These are phyloP conservation scores for Ecdyonurus torrentis DNA, from an alignment of 2,888 invertebrate genomes.

Conservation along the genomic window DNA sequence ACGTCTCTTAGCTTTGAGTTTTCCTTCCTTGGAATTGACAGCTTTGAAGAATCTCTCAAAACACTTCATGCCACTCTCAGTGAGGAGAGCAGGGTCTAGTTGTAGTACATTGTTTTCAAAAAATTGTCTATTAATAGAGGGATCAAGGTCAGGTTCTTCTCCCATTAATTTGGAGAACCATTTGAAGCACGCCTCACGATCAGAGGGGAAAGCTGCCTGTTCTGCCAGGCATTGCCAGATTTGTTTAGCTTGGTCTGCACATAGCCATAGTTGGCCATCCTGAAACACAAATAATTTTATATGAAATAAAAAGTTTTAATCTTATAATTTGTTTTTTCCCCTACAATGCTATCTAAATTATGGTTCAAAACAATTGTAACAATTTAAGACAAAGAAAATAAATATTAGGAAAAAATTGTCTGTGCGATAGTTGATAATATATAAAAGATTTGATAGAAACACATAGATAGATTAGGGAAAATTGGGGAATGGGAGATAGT, in stretches of 20 bases:
- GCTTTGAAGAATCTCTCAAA: slow-evolving; percentile 81
- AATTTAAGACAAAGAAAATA: too few species aligned
- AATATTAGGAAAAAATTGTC: too few species aligned
- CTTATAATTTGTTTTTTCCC: too few species aligned
- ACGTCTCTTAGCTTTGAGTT: slow-evolving; percentile 71
- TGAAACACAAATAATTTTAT: too few species aligned
- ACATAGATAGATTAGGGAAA: too few species aligned
- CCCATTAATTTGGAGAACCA: slow-evolving; percentile 97
- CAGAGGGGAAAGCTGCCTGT: slow-evolving; percentile 76
- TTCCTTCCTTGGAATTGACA: slow-evolving; percentile 88
- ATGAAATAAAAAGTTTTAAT: too few species aligned
- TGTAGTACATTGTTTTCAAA: slow-evolving; percentile 89
- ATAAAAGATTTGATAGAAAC: too few species aligned
- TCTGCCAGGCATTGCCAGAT: slow-evolving; percentile 95
- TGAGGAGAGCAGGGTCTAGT: slow-evolving; percentile 75
- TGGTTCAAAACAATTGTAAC: too few species aligned
- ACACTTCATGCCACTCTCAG: slow-evolving; percentile 84
- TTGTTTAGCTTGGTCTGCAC: slow-evolving; percentile 91
- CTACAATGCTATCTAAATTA: too few species aligned
- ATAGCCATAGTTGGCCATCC: slow-evolving; percentile 93
- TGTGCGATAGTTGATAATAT: too few species aligned
- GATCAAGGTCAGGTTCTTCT: slow-evolving; percentile 92
- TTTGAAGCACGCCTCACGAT: slow-evolving; percentile 92
- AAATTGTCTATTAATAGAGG: slow-evolving; percentile 88
- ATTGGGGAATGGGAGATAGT: too few species aligned